These are phyloP conservation scores for Lochmaea capreae DNA, from an alignment of 2,888 invertebrate species.

Conservation along the genomic window DNA sequence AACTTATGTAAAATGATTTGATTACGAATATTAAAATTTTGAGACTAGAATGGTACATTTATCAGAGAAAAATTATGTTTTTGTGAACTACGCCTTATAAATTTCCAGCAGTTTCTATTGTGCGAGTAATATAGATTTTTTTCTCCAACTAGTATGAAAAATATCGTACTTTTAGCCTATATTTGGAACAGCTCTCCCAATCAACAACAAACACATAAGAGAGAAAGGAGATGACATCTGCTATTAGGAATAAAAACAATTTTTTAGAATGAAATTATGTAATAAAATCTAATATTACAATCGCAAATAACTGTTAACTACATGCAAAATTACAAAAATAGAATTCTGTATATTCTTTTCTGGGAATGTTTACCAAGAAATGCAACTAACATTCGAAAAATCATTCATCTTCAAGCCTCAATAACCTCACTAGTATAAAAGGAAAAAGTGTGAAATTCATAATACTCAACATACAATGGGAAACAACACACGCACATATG, in stretches of 20 bases:
- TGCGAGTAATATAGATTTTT: too few species aligned
- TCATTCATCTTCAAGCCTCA: slow-evolving; percentile 37
- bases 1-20: too few species aligned
- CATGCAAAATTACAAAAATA: slow-evolving; percentile 47
- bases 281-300: slow-evolving; percentile 37
- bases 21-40: too few species aligned
- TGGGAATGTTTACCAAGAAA: slow-evolving; percentile 43
- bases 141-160: too few species aligned
- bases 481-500: slow-evolving; percentile 27
- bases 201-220: not conserved
- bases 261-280: slow-evolving; percentile 26
- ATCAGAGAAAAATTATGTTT: too few species aligned
- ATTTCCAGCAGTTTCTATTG: too few species aligned
- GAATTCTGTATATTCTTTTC: slow-evolving; percentile 38
- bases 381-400: slow-evolving; percentile 36
- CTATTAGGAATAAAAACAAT: not conserved
- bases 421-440: slow-evolving; percentile 31
- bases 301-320: slow-evolving; percentile 39
- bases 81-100: too few species aligned
- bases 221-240: not conserved
- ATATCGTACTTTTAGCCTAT: too few species aligned
- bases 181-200: too few species aligned
- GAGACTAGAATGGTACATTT: too few species aligned
- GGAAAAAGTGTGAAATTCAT: slow-evolving; percentile 24
- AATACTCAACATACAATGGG: slow-evolving; percentile 27